phyloP scores from a whole-genome alignment of 2,888 invertebrate species.

The Hydraecia micacea region DNA sequence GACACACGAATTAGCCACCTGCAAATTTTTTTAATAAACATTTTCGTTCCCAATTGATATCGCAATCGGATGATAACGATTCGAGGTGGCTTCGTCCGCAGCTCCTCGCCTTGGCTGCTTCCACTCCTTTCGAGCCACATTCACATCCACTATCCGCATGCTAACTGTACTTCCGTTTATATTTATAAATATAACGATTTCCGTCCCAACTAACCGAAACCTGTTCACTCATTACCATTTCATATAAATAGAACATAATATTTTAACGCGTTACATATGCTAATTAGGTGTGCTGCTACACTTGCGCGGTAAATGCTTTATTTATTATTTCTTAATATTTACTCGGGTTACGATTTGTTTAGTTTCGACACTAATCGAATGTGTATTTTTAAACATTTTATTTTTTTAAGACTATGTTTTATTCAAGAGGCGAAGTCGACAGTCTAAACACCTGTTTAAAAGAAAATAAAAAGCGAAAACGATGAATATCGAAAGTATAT shows the following conservation, averaged over 20 bases:
- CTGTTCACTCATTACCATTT: slow-evolving; percentile 70
- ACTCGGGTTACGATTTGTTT: slow-evolving; percentile 12
- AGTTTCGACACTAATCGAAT: slow-evolving; percentile 1
- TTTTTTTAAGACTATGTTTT: neutral
- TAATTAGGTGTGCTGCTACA: slow-evolving; percentile 40
- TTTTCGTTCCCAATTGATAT: slow-evolving; percentile 28
- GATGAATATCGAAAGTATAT: slow-evolving; percentile 55
- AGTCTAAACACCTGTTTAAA: slow-evolving; percentile 5
- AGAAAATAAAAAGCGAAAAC: slow-evolving; percentile 42
- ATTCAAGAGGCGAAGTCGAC: neutral
- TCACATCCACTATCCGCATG: slow-evolving; percentile 62
- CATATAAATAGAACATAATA: slow-evolving; percentile 59
- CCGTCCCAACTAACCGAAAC: slow-evolving; percentile 76
- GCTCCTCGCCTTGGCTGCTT: slow-evolving; percentile 64
- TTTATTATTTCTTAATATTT: slow-evolving; percentile 16
- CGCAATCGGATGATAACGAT: slow-evolving; percentile 43
- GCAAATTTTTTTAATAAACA: slow-evolving; percentile 21
- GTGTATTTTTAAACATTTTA: slow-evolving; percentile 11
- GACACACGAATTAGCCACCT: slow-evolving; percentile 3
- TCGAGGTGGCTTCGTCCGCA: slow-evolving; percentile 45
- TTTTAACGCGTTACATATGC: slow-evolving; percentile 46
- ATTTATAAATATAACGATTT: slow-evolving; percentile 77
- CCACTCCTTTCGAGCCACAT: slow-evolving; percentile 65
- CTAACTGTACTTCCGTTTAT: slow-evolving; percentile 75
- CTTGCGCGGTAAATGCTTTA: slow-evolving; percentile 9